Percentiles rank a stretch among this genome's conserved stretches.
phyloP scores from a whole-genome alignment of 2,113 vertebrate genomes.

The Megaceryle torquata region DNA sequence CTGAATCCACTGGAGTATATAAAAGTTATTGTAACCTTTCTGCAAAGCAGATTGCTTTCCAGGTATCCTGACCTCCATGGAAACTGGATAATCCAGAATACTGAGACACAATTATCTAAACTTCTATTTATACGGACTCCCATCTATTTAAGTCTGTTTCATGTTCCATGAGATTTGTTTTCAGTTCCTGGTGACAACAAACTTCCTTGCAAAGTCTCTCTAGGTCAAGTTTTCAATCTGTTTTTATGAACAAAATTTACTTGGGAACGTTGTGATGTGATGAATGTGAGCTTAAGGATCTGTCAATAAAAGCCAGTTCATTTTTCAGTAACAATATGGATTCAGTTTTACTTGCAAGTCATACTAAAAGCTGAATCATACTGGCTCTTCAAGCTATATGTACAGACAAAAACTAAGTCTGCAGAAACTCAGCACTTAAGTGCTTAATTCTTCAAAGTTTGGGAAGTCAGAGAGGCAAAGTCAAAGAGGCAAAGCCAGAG shows the following conservation, averaged over 20 bases:
- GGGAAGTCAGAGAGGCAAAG: background rate
- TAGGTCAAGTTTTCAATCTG: constrained; percentile 54
- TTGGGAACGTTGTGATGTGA: background rate
- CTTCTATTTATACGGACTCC: background rate
- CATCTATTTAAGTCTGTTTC: background rate
- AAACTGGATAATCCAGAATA: background rate
- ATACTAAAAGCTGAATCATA: background rate
- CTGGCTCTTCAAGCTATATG: background rate
- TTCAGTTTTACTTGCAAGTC: background rate
- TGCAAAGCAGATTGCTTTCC: background rate
- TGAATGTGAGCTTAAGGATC: constrained; percentile 42
- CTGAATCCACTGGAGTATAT: background rate
- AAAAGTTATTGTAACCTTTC: background rate
- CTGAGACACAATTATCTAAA: background rate
- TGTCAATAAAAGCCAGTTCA: constrained; percentile 11
- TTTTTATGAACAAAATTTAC: constrained; percentile 23
- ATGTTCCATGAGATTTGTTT: constrained; percentile 27
- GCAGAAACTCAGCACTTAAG: background rate
- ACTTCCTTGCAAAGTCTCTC: constrained; percentile 38
- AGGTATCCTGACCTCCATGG: background rate
- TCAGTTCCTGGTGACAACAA: constrained; percentile 27
- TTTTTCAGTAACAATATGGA: background rate
- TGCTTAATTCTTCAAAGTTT: background rate
- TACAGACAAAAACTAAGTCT: background rate
- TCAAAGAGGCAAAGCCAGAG: background rate